Evolutionary conservation across 2,888 invertebrate genomes (phyloP), one percentile per base, ranked within the genome.

Genomic region (Cosmia trapezina): DNA sequence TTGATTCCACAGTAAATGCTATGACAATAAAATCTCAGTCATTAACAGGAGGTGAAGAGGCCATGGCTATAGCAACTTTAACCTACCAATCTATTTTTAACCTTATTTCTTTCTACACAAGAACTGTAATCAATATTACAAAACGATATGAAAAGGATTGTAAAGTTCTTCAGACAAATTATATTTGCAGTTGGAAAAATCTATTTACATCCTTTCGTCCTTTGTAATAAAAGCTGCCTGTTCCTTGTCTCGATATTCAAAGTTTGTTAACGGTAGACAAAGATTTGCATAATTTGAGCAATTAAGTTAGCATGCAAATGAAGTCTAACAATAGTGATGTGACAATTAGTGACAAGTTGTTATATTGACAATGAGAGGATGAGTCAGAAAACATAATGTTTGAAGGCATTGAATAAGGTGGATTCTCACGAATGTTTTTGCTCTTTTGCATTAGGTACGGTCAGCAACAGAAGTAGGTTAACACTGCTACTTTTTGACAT

Each of bases 251-350:
- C 12, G n/a, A 7, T 28, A 1, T 22, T 22, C 0, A 37, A 59
- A 47, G 66, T 64, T 65, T 51, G 49, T 70, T 3, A 45, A 33
- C 70, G 22, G 51, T 68, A 73, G 63, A 73, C 33, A 47, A 70
- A 63, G 60, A 87, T 91, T 89, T 90, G 88, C 90, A 91, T 93
- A 91, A 92, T 91, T 89, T 86, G 86, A 87, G 70, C 82, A 87
- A 91, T 92, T 91, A 91, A 81, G 80, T 86, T 83, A 87, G 88
- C 90, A 94, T 94, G 94, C 94, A 93, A 94, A 94, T 94, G 85
- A 89, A 73, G 90, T 41, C n/a, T 54, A 59, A 94, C 93, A 94
- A 94, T 94, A 80, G 93, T 87, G 90, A 86, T 93, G 91, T 89
- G 92, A 94, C 92, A 93, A 88, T 85, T 79, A 78, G 85, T 85